phyloP scores from a whole-genome alignment of 2,888 invertebrate genomes.

The Drosophila gaucha region DNA sequence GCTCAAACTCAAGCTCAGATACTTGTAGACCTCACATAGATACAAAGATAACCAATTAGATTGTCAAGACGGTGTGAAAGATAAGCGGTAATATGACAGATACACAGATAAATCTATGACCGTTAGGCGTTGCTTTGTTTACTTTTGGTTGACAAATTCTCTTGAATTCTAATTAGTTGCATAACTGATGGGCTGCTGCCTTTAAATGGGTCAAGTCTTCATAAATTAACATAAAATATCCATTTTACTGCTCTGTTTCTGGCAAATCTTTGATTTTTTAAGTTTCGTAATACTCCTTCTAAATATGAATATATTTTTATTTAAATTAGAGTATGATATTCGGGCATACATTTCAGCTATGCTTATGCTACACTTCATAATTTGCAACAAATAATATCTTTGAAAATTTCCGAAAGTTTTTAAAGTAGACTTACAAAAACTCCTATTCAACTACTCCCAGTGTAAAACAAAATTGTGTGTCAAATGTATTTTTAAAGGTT shows the following conservation, averaged over 20 bases:
- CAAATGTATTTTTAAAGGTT: not conserved
- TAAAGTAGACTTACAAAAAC: not conserved
- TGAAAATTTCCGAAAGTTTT: not conserved
- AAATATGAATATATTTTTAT: not conserved
- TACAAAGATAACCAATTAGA: constrained; percentile 28
- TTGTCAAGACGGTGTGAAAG: constrained; percentile 59
- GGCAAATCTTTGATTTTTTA: not conserved
- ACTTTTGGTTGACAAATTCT: constrained; percentile 24
- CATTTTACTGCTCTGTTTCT: constrained; percentile 1
- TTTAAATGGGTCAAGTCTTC: constrained; percentile 43
- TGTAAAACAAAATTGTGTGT: too few species aligned
- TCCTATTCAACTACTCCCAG: too few species aligned
- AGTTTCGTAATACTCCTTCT: not conserved
- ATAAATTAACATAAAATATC: constrained; percentile 11
- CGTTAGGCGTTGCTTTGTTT: constrained; percentile 68
- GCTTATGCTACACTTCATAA: not conserved
- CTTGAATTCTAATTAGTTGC: constrained; percentile 57
- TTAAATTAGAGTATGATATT: not conserved
- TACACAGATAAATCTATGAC: constrained; percentile 27
- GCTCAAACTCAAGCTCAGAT: not conserved
- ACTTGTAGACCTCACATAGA: constrained; percentile 8
- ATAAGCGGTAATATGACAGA: constrained; percentile 66
- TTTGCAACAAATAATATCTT: not conserved
- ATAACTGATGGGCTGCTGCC: constrained; percentile 41
- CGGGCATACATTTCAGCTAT: not conserved